These are phyloP conservation scores for Nibea coibor DNA, from an alignment of 2,113 vertebrate genomes.

Conservation along the genomic window DNA sequence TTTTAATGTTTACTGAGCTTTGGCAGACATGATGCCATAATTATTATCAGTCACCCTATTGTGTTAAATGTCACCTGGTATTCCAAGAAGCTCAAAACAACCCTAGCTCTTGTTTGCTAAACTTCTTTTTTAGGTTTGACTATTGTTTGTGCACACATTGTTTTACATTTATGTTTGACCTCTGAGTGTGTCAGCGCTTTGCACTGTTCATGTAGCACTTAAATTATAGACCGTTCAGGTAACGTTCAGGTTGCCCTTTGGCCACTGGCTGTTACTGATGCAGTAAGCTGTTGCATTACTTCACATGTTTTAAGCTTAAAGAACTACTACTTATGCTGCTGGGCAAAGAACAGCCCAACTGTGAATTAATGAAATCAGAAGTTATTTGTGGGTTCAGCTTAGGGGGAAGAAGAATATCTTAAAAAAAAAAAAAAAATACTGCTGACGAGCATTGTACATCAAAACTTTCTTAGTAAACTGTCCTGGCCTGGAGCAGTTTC, in stretches of 20 bases:
- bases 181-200: not conserved
- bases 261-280: not conserved
- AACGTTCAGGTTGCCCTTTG: no score
- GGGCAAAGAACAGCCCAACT: not conserved
- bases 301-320: no score
- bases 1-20: conserved; percentile 20
- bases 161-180: not conserved
- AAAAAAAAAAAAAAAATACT: conserved; percentile 1
- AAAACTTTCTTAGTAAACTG: not conserved
- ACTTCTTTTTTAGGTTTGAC: not conserved
- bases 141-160: not conserved
- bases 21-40: not conserved
- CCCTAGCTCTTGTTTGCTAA: not conserved
- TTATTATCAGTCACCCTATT: not conserved
- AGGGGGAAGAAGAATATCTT: not conserved
- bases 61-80: conserved; percentile 38
- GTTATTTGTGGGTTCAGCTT: not conserved
- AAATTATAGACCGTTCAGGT: not conserved
- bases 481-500: not conserved
- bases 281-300: no score
- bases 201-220: not conserved
- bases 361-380: not conserved
- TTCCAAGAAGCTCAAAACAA: conserved; percentile 15
- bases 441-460: conserved; percentile 16
- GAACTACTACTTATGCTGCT: not conserved